phyloP scores from a whole-genome alignment of 2,113 vertebrate species.

The Isurus oxyrinchus region DNA sequence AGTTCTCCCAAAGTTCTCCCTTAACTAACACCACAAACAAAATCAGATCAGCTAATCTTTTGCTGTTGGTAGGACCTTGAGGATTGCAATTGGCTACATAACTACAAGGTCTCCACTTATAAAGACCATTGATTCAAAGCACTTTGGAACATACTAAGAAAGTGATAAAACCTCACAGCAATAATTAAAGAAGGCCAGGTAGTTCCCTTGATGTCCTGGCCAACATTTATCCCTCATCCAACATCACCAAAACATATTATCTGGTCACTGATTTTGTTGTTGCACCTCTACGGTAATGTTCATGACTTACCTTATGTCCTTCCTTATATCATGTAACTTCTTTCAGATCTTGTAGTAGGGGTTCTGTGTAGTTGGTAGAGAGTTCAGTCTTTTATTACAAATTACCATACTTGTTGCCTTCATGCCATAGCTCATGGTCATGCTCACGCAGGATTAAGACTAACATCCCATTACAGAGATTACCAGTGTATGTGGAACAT shows the following conservation, averaged over 20 bases:
- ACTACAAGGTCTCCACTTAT: background rate
- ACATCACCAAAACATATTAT: no score
- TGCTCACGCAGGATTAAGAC: background rate
- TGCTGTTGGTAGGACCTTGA: background rate
- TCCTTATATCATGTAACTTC: background rate
- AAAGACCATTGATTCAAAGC: background rate
- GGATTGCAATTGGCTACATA: background rate
- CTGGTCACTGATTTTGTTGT: background rate
- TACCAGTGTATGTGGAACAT: background rate
- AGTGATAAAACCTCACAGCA: no score
- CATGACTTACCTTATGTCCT: background rate
- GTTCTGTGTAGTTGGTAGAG: background rate
- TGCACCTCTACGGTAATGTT: background rate
- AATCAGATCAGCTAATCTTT: background rate
- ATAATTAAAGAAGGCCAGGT: no score
- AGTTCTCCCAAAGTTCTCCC: background rate
- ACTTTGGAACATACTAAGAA: background rate
- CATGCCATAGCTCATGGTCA: background rate
- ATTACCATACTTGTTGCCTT: background rate
- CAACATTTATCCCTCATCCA: no score
- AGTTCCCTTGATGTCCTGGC: no score
- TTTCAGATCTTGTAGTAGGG: background rate
- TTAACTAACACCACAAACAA: background rate
- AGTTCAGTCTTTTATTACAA: background rate
- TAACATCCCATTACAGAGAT: background rate